phyloP scores from a whole-genome alignment of 2,797 vertebrate genomes.

The Apodemus agrarius region DNA sequence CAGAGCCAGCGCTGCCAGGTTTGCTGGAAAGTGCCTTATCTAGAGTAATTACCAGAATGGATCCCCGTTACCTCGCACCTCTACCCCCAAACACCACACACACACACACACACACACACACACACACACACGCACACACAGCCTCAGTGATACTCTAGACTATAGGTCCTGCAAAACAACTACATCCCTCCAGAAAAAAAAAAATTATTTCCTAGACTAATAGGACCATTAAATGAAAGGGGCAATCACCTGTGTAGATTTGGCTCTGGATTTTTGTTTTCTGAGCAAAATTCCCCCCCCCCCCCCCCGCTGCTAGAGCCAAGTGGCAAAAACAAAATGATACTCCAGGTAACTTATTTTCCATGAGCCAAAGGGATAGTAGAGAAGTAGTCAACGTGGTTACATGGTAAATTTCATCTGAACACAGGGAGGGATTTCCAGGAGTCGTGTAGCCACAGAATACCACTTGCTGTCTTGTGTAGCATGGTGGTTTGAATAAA shows the following conservation, averaged over 20 bases:
- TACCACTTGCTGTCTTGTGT: background rate
- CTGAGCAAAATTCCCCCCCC: conserved; percentile 17
- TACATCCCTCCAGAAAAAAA: background rate
- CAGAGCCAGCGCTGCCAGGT: conserved; percentile 18
- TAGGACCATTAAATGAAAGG: conserved; percentile 13
- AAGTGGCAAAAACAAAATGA: conserved; percentile 26
- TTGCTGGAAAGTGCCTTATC: conserved; percentile 7
- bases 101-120: background rate
- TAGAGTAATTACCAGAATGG: background rate
- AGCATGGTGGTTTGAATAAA: background rate
- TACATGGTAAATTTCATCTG: conserved; percentile 50
- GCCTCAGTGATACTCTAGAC: background rate
- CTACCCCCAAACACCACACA: background rate
- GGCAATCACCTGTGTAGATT: background rate
- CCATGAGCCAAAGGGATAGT: background rate
- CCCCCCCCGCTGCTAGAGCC: background rate
- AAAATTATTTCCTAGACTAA: conserved; percentile 31
- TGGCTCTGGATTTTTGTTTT: background rate
- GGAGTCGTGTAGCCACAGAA: background rate
- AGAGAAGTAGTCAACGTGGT: background rate
- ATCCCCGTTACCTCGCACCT: background rate
- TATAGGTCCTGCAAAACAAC: background rate
- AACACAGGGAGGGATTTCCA: background rate
- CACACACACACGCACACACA: background rate
- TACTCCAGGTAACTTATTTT: background rate